Evolutionary conservation across 2,113 vertebrate genomes (phyloP), one percentile per base, ranked within the genome.

Genomic region (Gavialis gangeticus): DNA sequence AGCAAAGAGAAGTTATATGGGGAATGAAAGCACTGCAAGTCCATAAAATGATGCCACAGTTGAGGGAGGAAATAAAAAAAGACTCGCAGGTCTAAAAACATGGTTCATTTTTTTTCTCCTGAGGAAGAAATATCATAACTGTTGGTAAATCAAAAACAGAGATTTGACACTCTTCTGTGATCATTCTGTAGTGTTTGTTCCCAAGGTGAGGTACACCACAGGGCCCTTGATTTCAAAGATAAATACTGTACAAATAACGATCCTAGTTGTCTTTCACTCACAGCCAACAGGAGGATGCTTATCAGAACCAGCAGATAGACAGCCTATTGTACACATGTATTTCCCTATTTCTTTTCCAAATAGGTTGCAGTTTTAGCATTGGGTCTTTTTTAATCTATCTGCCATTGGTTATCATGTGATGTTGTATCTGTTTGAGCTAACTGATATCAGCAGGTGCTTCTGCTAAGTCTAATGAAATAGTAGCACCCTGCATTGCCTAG

Each of bases 171-270:
- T 97, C 90, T 86, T 88, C 97, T 97, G 95, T 97, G 95, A 97
- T 97, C 95, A 4, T 91, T 94, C 95, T 93, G 94, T 91, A 96
- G 97, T 95, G 92, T 97, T 95, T 98, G 96, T 98, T 97, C 97
- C 97, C 97, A 96, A 98, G 96, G 94, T 96, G 95, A 97, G 95
- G 96, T 93, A 96, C 96, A 98, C 98, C 96, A 97, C 98, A 98
- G 98, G 97, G 98, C 98, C 98, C 98, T 98, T 98, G 98, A 98
- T 99, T 98, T 98, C 98, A 98, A 98, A 98, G 98, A 98, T 98
- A 98, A 98, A 98, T 97, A 95, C 98, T 96, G 97, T 98, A 97
- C 98, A 98, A 98, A 98, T 98, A 98, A 98, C 93, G 96, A 98
- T 95, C 87, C 97, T 96, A 97, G 97, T 97, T 98, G 95, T 98